Conservation (phyloP, 2,113 vertebrate genomes). For the Calidris pugnax region DNA sequence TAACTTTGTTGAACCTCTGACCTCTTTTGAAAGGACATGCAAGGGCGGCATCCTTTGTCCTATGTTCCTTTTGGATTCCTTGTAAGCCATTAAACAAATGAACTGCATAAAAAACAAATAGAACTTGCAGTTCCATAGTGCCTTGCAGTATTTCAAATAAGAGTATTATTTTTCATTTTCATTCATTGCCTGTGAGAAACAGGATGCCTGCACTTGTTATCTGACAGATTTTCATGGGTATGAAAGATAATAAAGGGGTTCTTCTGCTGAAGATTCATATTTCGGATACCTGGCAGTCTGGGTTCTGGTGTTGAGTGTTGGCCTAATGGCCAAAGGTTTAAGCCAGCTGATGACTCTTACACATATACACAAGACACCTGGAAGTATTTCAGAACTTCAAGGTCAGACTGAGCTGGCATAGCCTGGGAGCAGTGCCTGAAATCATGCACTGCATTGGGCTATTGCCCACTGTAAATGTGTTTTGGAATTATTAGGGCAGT, state of each 20-base stretch:
- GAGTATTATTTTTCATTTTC: not conserved
- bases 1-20: not conserved
- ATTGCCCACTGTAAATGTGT: not conserved
- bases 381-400: not conserved
- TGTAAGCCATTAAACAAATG: not conserved
- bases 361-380: not conserved
- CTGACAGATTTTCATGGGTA: not conserved
- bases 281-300: not conserved
- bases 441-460: not conserved
- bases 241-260: not conserved
- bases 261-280: not conserved
- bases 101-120: not conserved
- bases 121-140: not conserved
- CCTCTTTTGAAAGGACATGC: not conserved
- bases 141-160: not conserved
- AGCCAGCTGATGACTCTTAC: not conserved
- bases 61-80: not conserved
- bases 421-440: not conserved
- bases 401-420: not conserved
- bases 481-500: not conserved
- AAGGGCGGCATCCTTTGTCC: not conserved
- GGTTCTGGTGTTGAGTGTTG: not conserved
- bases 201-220: not conserved
- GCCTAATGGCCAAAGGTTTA: not conserved
- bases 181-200: not conserved